A percentile compares a stretch with the other conserved stretches of the same genome.
Conservation (phyloP, 2,797 vertebrate genomes). For the Protonibea diacanthus region DNA sequence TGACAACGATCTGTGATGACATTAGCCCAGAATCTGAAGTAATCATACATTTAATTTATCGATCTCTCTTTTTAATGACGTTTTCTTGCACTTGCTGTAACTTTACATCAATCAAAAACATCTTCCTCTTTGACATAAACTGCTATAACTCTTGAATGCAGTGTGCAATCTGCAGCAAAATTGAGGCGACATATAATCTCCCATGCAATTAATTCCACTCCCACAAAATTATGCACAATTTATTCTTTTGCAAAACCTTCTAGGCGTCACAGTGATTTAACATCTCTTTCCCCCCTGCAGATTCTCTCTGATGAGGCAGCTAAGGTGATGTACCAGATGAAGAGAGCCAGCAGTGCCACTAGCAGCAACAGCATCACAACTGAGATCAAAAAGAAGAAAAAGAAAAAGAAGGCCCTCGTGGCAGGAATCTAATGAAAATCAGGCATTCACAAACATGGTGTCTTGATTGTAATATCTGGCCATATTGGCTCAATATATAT, state of each 20-base stretch:
- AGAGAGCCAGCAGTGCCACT: slow-evolving; percentile 76
- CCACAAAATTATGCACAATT: background rate
- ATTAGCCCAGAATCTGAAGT: slow-evolving; percentile 72
- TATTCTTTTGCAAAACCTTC: background rate
- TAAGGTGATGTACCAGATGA: slow-evolving; percentile 84
- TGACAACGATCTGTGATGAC: slow-evolving; percentile 82
- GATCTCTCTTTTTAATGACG: background rate
- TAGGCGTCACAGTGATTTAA: background rate
- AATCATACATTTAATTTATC: background rate
- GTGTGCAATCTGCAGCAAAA: background rate
- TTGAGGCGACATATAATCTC: background rate
- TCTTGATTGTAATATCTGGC: background rate
- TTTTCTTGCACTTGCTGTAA: background rate
- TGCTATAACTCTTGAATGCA: background rate
- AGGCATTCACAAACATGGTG: background rate
- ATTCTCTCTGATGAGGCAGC: slow-evolving; percentile 84
- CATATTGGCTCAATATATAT: slow-evolving; percentile 3
- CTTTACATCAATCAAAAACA: background rate
- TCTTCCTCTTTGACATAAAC: background rate
- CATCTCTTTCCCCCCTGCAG: slow-evolving; percentile 40
- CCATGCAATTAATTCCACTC: background rate
- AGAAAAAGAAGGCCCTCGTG: slow-evolving; percentile 18
- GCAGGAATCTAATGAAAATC: slow-evolving; percentile 12
- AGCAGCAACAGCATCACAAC: background rate
- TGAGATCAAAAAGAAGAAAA: slow-evolving; percentile 18